Base-by-base conservation (phyloP, 2,888 invertebrate genomes). In the Tetheella fluctuosa region DNA sequence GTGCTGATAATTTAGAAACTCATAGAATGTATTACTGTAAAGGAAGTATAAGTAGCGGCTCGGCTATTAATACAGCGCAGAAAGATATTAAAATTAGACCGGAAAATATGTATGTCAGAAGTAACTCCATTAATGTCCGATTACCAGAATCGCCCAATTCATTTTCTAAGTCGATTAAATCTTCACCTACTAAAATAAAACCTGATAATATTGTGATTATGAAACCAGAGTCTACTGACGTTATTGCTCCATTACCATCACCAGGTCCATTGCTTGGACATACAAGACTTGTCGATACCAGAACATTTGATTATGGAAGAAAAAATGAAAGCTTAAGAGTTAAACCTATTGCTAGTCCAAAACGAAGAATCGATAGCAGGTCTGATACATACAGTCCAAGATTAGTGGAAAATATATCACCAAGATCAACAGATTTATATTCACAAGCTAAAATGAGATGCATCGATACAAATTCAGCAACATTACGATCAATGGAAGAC, bases 201-300 rank as follows among this genome's bases (percentile, higher is more conserved):
- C 94, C 94, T 0, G 95, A 95, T 71, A 94, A 94, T 73, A 81
- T 95, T 62, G 90, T 94, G 20, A 89, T 95, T 61, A 74, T 88
- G 61, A 94, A 93, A 79, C 84, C 88, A 53, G 93, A 93, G 70
- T 74, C 82, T 52, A 91, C 67, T 67, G 94, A 94, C 70, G 85
- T 94, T 53, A 92, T 94, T 64, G 93, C 95, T 53, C 96, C 97
- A 0, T 86, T 97, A 55, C 96, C 96, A 53, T 97, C 97, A 4
- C 97, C 97, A 0, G 97, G 97, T 0, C 97, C 97, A 0, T 90
- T 97, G 65, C 91, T 97, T 25, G 97, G 97, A 6, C 97, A 96
- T 77, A 97, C 97, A 1, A 94, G 97, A 57, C 90, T 97, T 42
- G 96, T 97, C 17, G 97, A 97, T 69, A 88, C 94, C 13, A 88